phyloP scores from a whole-genome alignment of 2,888 invertebrate species.

The Macrosoma leucophasiata region DNA sequence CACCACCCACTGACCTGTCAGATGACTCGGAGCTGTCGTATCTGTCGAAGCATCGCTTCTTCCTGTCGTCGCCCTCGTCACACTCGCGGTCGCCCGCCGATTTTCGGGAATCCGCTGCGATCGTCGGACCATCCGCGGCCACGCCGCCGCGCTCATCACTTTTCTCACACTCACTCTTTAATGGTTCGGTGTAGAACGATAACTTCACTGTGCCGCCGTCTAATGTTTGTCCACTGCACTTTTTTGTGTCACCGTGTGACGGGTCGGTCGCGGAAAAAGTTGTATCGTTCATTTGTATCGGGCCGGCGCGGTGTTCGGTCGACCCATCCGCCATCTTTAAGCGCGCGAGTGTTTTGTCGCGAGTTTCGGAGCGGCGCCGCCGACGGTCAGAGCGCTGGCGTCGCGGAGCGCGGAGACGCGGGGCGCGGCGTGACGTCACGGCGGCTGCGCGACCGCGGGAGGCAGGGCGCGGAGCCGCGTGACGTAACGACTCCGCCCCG shows the following conservation, averaged over 20 bases:
- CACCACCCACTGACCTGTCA: conserved; percentile 88
- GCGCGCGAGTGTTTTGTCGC: conserved; percentile 78
- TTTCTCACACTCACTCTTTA: conserved; percentile 72
- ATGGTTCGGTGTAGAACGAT: conserved; percentile 67
- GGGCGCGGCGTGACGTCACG: conserved; percentile 62
- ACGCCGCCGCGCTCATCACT: conserved; percentile 72
- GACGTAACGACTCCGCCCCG: conserved; percentile 74
- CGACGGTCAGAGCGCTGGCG: conserved; percentile 50
- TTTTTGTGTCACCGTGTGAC: conserved; percentile 70
- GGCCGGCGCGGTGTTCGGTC: conserved; percentile 78
- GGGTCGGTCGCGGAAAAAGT: conserved; percentile 72
- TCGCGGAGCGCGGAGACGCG: conserved; percentile 50
- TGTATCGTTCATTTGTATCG: conserved; percentile 73
- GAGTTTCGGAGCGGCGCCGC: conserved; percentile 52
- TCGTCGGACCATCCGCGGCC: conserved; percentile 51
- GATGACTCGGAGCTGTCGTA: conserved; percentile 96
- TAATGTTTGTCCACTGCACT: conserved; percentile 67
- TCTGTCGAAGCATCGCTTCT: conserved; percentile 92
- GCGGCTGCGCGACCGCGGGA: conserved; percentile 67
- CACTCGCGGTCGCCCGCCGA: conserved; percentile 47
- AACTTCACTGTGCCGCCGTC: conserved; percentile 59
- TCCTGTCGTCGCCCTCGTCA: conserved; percentile 77
- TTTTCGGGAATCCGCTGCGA: conserved; percentile 56
- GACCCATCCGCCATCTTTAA: conserved; percentile 90
- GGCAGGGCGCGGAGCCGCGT: conserved; percentile 67